These are phyloP conservation scores for Ctenopoma kingsleyae DNA, from an alignment of 2,797 vertebrate genomes.

Conservation along the genomic window DNA sequence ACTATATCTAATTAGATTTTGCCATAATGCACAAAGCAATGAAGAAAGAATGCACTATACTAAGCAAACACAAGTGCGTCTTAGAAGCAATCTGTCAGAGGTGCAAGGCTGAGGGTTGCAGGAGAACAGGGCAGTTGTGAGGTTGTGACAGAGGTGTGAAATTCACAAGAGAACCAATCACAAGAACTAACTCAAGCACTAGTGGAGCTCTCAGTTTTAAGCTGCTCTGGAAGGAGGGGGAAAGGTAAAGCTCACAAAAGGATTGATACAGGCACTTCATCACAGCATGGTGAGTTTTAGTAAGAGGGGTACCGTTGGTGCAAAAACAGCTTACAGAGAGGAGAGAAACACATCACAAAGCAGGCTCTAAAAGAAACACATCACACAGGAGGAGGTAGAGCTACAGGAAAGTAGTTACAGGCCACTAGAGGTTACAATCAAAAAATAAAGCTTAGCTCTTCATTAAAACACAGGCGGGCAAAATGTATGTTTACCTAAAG, in stretches of 20 bases:
- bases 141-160: conserved; percentile 32
- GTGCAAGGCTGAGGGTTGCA: conserved; percentile 33
- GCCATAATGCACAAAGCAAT: conserved; percentile 9
- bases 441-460: conserved; percentile 55
- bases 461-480: conserved; percentile 64
- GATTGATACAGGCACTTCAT: conserved; percentile 75
- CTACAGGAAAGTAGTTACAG: conserved; percentile 59
- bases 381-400: conserved; percentile 64
- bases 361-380: conserved; percentile 65
- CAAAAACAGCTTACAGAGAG: conserved; percentile 61
- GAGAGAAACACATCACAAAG: conserved; percentile 61
- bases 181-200: conserved; percentile 71
- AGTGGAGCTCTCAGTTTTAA: conserved; percentile 70
- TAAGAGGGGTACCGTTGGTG: conserved; percentile 45
- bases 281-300: conserved; percentile 51
- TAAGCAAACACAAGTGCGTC: conserved; percentile 19
- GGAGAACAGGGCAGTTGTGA: conserved; percentile 32
- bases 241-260: conserved; percentile 88
- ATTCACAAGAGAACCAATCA: conserved; percentile 61
- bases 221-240: conserved; percentile 82
- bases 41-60: conserved; percentile 17
- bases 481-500: conserved; percentile 3
- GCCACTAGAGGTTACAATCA: conserved; percentile 66
- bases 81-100: conserved; percentile 15
- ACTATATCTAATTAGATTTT: conserved; percentile 14